phyloP scores from a whole-genome alignment of 2,113 vertebrate genomes.

The Zootoca vivipara region DNA sequence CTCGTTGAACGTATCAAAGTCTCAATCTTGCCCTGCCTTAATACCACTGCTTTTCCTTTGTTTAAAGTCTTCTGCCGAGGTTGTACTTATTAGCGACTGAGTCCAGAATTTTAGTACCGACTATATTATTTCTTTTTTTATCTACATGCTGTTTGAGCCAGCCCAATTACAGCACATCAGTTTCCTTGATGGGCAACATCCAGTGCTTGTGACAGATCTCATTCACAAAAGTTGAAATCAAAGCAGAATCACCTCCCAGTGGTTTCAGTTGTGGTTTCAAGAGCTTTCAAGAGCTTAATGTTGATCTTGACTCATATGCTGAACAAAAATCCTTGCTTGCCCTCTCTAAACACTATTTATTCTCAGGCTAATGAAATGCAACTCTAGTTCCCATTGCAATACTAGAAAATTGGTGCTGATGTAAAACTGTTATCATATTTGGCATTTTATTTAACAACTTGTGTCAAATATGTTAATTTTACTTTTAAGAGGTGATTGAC shows the following conservation, averaged over 20 bases:
- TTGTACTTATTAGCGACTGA: conserved; percentile 11
- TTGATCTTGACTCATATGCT: neutral
- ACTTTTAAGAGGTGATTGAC: neutral
- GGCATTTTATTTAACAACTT: conserved; percentile 31
- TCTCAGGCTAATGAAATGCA: neutral
- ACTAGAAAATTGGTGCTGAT: neutral
- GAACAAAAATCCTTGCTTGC: neutral
- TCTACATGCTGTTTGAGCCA: neutral
- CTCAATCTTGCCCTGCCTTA: rapidly evolving
- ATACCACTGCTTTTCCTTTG: neutral
- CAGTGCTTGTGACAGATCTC: neutral
- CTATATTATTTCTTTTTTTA: neutral
- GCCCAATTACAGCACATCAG: neutral
- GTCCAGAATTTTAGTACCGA: neutral
- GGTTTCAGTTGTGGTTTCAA: rapidly evolving
- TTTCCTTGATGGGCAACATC: neutral
- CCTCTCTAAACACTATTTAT: neutral
- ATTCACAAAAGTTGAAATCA: neutral
- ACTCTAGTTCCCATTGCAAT: neutral
- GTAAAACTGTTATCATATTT: neutral
- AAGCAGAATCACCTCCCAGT: neutral
- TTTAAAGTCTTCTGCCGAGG: neutral
- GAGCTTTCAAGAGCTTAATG: neutral
- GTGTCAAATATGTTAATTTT: neutral
- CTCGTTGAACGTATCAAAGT: conserved; percentile 74